Base-by-base conservation (phyloP, 2,797 vertebrate species). In the Phylloscopus collybita region DNA sequence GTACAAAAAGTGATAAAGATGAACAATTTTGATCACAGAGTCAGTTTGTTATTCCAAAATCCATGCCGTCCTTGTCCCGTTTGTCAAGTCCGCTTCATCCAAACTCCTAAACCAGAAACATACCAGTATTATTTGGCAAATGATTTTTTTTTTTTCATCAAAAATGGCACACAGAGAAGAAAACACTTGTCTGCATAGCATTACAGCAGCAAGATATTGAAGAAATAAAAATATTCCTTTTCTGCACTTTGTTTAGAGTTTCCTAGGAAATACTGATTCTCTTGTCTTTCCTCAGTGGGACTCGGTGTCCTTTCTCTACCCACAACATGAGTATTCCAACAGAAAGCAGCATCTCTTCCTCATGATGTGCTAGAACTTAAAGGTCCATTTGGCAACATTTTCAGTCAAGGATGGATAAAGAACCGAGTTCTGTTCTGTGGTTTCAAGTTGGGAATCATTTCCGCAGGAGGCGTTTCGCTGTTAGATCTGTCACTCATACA, bases 1-100 rank as follows among this genome's bases (percentile, higher is more conserved):
- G 98, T 99, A 99, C 99, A 99, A 99, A 99, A 99, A 98, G 99
- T 99, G 99, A 99, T 98, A 99, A 99, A 99, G 99, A 99, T 98
- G 98, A 99, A 99, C 97, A 98, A 98, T 98, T 98, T 97, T 97
- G 94, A 99, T 98, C 98, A 98, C 97, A 97, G 98, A 98, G 98
- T 98, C 98, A 97, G 97, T 98, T 97, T 97, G 96, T 97, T 97
- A 96, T 94, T 97, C 97, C 98, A 98, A 97, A 97, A 95, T 97
- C 97, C 98, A 97, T 96, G 97, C 98, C 96, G 97, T 97, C 96
- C 92, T 96, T 97, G 98, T 98, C 98, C 97, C 83, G 88, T 96
- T 96, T 96, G 97, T 97, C 90, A 97, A 96, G 96, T 98, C 93
- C 47, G 66, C 97, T 98, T 95, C 95, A 93, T 96, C 96, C 85